Evolutionary conservation across 1,140 invertebrate species (phyloP).

Genomic region (Cyphomyrmex costatus): DNA sequence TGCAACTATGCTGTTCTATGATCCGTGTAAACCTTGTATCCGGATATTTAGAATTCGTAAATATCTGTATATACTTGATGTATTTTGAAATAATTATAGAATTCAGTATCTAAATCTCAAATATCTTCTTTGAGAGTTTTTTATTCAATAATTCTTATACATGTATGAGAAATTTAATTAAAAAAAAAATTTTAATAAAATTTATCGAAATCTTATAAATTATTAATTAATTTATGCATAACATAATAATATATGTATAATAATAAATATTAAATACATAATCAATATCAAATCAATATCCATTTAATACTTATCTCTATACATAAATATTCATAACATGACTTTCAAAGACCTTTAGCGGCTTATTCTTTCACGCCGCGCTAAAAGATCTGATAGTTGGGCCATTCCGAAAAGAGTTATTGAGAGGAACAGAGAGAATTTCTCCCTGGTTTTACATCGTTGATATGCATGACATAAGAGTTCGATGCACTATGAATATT

Average conservation of each 20-base stretch:
- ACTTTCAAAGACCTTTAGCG: not conserved
- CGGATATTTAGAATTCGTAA: not conserved
- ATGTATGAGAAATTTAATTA: not conserved
- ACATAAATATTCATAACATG: slow-evolving; percentile 45
- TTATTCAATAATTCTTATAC: not conserved
- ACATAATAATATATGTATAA: not conserved
- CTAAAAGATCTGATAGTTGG: slow-evolving; percentile 32
- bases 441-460: slow-evolving; percentile 39
- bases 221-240: slow-evolving; percentile 40
- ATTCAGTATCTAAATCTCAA: not conserved
- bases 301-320: no score
- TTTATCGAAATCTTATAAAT: slow-evolving; percentile 7
- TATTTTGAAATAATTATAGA: slow-evolving; percentile 4
- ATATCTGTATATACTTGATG: not conserved
- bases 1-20: not conserved
- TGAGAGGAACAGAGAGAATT: not conserved
- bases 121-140: not conserved
- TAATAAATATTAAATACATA: not conserved
- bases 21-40: not conserved
- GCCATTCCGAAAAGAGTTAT: slow-evolving; percentile 15
- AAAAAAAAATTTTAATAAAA: not conserved
- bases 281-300: not conserved
- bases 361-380: not conserved
- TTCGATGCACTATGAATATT: slow-evolving; percentile 36
- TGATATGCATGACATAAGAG: slow-evolving; percentile 52